phyloP scores from a whole-genome alignment of 2,888 invertebrate genomes.

The Himalopsyche tibetana region DNA sequence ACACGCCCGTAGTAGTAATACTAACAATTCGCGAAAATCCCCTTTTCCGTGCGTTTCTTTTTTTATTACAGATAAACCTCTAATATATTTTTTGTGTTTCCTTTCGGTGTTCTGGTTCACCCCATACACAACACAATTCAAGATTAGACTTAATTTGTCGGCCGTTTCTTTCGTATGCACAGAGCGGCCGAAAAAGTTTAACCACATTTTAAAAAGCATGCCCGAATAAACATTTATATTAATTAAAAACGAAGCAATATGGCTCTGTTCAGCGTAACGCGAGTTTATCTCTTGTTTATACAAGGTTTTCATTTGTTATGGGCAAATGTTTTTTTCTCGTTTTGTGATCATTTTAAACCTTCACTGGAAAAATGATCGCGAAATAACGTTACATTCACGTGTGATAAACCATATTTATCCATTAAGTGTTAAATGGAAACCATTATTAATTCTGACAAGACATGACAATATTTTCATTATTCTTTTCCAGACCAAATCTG shows the following conservation, averaged over 20 bases:
- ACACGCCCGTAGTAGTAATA: conserved; percentile 29
- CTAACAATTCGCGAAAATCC: conserved; percentile 42
- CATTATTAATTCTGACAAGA: conserved; percentile 4
- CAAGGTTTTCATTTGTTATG: conserved; percentile 24
- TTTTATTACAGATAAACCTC: conserved; percentile 42
- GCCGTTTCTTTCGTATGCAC: conserved; percentile 46
- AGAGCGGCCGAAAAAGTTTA: conserved; percentile 43
- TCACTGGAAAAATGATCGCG: conserved; percentile 18
- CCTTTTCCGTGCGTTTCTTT: conserved; percentile 42
- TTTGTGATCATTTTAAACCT: neutral
- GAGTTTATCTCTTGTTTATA: conserved; percentile 43
- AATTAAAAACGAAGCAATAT: conserved; percentile 41
- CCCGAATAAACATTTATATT: conserved; percentile 39
- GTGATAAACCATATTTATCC: neutral
- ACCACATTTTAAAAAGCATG: conserved; percentile 37
- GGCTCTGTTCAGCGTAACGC: conserved; percentile 35
- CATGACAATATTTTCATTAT: neutral
- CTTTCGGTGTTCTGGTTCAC: conserved; percentile 41
- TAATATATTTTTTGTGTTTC: conserved; percentile 44
- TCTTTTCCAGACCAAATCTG: neutral
- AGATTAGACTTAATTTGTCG: conserved; percentile 55
- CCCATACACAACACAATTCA: conserved; percentile 48
- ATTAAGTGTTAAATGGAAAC: neutral
- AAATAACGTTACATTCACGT: conserved; percentile 14
- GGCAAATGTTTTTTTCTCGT: neutral